A percentile compares a stretch with the other conserved stretches of the same genome.
phyloP scores from a whole-genome alignment of 1,140 invertebrate genomes.

The Lerema accius region DNA sequence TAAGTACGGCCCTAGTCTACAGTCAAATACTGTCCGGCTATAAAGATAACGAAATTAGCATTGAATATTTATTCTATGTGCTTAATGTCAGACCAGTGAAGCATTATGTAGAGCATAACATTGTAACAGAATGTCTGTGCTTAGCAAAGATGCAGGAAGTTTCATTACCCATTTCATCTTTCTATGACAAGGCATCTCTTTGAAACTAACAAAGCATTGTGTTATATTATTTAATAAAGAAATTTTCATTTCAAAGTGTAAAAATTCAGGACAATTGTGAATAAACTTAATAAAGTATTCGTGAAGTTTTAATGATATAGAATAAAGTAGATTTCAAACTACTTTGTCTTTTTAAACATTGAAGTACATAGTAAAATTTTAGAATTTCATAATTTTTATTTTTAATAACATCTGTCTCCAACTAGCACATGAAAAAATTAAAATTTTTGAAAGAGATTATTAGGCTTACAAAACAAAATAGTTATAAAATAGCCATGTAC shows the following conservation, averaged over 20 bases:
- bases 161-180: background rate
- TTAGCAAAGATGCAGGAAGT: background rate
- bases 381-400: no score
- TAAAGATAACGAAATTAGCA: constrained; percentile 31
- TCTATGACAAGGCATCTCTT: no score
- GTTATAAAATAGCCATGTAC: no score
- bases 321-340: no score
- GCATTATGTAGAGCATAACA: constrained; percentile 5
- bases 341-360: no score
- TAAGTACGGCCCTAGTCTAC: constrained; percentile 13
- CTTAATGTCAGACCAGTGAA: constrained; percentile 17
- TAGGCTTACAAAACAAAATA: no score
- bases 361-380: no score
- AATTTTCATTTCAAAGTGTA: background rate
- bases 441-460: no score
- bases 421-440: no score
- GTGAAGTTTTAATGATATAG: background rate
- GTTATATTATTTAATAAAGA: background rate
- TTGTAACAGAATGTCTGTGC: constrained; percentile 2
- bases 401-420: no score
- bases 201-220: background rate
- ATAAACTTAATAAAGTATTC: no score
- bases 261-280: no score
- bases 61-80: constrained; percentile 29
- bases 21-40: constrained; percentile 23